Conservation (phyloP, 2,888 invertebrate genomes). For the Ophion costatus region DNA sequence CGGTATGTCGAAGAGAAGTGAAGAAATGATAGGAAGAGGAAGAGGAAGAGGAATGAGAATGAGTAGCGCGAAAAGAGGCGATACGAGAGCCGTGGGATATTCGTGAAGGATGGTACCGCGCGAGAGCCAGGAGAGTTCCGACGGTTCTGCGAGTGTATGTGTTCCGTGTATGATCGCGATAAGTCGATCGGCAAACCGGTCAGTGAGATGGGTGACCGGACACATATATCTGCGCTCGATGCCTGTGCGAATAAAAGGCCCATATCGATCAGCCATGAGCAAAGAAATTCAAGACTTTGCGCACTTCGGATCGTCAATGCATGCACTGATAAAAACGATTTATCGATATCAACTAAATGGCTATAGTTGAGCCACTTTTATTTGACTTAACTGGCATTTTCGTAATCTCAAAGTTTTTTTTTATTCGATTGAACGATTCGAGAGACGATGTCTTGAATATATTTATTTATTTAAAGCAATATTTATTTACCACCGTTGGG, state of each 20-base stretch:
- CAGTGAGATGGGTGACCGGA: conserved; percentile 45
- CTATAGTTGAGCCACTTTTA: no score
- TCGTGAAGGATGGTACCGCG: conserved; percentile 48
- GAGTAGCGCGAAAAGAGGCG: not conserved
- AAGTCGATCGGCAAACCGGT: conserved; percentile 67
- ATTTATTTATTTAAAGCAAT: no score
- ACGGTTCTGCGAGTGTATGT: conserved; percentile 1
- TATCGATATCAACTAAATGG: no score
- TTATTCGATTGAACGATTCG: no score
- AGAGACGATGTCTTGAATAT: no score
- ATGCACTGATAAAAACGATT: no score
- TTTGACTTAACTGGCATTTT: no score
- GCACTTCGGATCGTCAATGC: no score
- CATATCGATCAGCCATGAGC: not conserved
- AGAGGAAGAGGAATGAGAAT: conserved; percentile 1
- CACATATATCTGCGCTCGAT: not conserved
- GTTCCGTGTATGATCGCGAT: conserved; percentile 47
- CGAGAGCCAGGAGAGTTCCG: conserved; percentile 21
- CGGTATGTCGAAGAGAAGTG: not conserved
- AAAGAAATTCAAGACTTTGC: no score
- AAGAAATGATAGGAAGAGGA: conserved; percentile 8
- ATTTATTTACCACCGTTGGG: no score
- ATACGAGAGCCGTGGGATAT: conserved; percentile 37
- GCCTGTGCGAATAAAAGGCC: not conserved
- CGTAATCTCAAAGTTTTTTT: no score